phyloP scores from a whole-genome alignment of 2,888 invertebrate genomes.

The Caenorhabditis sp. region DNA sequence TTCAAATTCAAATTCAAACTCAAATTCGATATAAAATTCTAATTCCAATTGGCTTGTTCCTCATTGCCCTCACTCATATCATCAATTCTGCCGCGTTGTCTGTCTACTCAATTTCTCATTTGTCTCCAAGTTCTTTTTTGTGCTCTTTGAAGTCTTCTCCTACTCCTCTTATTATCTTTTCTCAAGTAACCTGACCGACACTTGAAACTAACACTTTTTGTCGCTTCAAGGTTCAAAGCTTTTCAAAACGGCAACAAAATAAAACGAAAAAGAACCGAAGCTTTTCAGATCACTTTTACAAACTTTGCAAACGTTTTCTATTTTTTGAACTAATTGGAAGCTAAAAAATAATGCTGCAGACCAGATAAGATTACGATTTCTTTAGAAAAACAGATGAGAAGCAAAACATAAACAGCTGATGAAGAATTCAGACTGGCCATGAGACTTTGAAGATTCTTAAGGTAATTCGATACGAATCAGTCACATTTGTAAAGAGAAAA shows the following conservation, averaged over 20 bases:
- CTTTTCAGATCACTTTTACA: no score
- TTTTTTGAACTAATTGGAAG: background rate
- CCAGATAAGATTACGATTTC: no score
- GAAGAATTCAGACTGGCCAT: slow-evolving; percentile 29
- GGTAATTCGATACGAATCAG: slow-evolving; percentile 64
- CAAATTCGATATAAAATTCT: slow-evolving; percentile 1
- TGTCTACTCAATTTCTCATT: slow-evolving; percentile 23
- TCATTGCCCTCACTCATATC: no score
- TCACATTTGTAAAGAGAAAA: slow-evolving; percentile 66
- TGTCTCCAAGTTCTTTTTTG: slow-evolving; percentile 30
- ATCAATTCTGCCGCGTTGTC: background rate
- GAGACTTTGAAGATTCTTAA: slow-evolving; percentile 39
- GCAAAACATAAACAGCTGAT: slow-evolving; percentile 1
- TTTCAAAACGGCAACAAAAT: no score
- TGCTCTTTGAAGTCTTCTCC: slow-evolving; percentile 42
- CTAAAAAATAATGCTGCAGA: no score
- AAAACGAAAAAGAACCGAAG: no score
- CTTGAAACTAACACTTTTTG: slow-evolving; percentile 34
- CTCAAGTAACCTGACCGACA: slow-evolving; percentile 32
- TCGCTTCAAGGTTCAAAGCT: slow-evolving; percentile 3
- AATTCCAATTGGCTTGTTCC: background rate
- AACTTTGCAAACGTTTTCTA: no score
- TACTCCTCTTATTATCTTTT: slow-evolving; percentile 39
- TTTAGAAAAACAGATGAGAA: background rate
- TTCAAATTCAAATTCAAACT: slow-evolving; percentile 29